Conservation (phyloP, 1,140 invertebrate species). For the Chionoecetes opilio region DNA sequence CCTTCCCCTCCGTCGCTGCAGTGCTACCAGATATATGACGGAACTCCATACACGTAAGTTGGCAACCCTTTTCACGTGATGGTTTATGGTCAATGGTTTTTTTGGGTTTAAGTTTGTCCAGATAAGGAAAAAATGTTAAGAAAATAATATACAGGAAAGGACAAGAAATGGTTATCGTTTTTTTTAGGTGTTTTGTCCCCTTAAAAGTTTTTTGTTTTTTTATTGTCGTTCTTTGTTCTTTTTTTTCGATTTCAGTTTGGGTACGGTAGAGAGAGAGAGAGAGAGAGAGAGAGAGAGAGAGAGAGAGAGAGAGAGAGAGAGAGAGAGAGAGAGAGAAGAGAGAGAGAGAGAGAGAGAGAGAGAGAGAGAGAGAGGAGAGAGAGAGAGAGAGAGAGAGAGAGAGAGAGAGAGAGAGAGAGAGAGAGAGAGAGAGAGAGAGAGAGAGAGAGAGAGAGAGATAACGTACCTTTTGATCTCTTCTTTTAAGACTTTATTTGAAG, state of each 20-base stretch:
- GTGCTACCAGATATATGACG: no score
- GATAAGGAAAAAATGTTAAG: no score
- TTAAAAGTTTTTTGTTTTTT: no score
- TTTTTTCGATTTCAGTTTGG: background rate
- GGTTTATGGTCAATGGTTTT: background rate
- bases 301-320: background rate
- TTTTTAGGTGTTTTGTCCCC: no score
- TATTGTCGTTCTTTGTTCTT: background rate
- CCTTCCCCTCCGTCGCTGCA: no score
- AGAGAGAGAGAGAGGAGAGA: background rate
- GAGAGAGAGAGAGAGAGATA: background rate
- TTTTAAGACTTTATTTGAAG: no score
- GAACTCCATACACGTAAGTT: no score
- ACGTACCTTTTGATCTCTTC: background rate
- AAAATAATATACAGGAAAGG: no score
- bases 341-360: background rate
- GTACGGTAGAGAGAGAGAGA: background rate
- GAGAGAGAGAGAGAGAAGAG: background rate
- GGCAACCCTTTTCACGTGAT: background rate
- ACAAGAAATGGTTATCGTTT: no score
- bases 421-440: slow-evolving; percentile 37
- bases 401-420: slow-evolving; percentile 53
- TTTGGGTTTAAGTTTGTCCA: no score
- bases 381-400: slow-evolving; percentile 45
- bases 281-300: background rate